Evolutionary conservation across 2,113 vertebrate genomes (phyloP).

Genomic region (Tyto alba): DNA sequence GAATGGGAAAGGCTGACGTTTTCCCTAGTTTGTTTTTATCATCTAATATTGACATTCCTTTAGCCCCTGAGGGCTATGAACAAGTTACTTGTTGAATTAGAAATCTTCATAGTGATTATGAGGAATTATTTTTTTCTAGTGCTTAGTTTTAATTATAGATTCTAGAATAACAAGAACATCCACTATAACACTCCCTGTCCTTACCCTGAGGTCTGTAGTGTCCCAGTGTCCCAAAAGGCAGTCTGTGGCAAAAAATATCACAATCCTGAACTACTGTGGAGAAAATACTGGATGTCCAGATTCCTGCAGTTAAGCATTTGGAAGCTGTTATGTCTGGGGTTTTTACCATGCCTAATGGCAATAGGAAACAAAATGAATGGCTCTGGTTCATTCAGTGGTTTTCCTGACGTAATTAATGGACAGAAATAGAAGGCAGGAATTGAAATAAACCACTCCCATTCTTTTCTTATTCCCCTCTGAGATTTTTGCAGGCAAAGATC

Average conservation of each 20-base stretch:
- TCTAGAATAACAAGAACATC: neutral
- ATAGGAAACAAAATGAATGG: constrained; percentile 42
- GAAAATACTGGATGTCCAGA: neutral
- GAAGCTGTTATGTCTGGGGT: neutral
- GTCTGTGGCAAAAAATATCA: neutral
- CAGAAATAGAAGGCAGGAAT: constrained; percentile 55
- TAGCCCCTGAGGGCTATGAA: neutral
- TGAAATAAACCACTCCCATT: constrained; percentile 42
- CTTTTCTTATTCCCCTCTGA: constrained; percentile 21
- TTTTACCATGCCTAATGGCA: constrained; percentile 17
- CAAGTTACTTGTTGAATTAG: neutral
- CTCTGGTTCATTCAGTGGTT: constrained; percentile 8
- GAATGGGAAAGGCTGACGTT: neutral
- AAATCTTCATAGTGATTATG: neutral
- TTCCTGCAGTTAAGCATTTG: neutral
- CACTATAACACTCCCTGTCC: neutral
- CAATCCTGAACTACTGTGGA: neutral
- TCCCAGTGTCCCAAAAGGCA: neutral
- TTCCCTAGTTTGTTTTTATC: neutral
- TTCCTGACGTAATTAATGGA: constrained; percentile 45
- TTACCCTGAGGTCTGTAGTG: neutral
- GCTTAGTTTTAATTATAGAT: neutral
- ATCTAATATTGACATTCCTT: neutral
- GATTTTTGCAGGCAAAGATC: neutral
- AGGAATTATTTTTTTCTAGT: neutral